Base-by-base conservation (phyloP, 2,113 vertebrate genomes). In the Zapornia atra region DNA sequence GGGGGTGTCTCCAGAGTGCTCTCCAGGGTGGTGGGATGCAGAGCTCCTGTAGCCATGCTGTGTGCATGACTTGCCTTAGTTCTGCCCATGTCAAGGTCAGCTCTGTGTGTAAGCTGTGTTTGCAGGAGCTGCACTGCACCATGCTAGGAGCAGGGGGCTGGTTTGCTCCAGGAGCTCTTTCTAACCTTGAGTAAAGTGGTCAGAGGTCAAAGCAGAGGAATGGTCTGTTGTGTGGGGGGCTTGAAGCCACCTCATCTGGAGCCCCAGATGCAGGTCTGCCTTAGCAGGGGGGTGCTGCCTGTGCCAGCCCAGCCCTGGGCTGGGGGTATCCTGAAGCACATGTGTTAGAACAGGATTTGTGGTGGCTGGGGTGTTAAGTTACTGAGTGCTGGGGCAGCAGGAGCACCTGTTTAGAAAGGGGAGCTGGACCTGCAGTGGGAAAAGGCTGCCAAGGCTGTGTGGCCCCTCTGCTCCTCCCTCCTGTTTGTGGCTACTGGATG, bases 161-260 rank as follows among this genome's bases (percentile, higher is more conserved):
- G 21, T 31, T 5, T 79, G 33, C 48, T 68, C 63, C 63, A 20
- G 48, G 71, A 88, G 46, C 60, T 66, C 33, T 33, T 85, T 44
- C 59, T 51, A 51, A 29, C 15, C 36, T 48, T 26, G 36, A 17
- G 7, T 31, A 4, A 65, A 70, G 19, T 22, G 6, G 6, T 7
- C 60, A 76, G 79, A 50, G 56, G 21, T 54, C 48, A 56, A 50
- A 88, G 33, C 1, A 26, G 24, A 64, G 51, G 31, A 71, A 46
- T 2, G 12, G 7, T 12, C 20, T 2, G 3, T 0, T 46, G 57
- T 33, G n/a, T 3, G 26, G 40, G 40, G 53, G 28, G 4, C 12
- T 77, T 80, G 59, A 51, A 81, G 33, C 38, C 15, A 10, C 1
- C 0, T 42, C 34, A 13, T 2, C 63, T 25, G 31, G 9, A 40